These are phyloP conservation scores for Chondrilla cf. caribensis DNA, from an alignment of 37 sponge, comb jelly and placozoan species.

Conservation along the genomic window DNA sequence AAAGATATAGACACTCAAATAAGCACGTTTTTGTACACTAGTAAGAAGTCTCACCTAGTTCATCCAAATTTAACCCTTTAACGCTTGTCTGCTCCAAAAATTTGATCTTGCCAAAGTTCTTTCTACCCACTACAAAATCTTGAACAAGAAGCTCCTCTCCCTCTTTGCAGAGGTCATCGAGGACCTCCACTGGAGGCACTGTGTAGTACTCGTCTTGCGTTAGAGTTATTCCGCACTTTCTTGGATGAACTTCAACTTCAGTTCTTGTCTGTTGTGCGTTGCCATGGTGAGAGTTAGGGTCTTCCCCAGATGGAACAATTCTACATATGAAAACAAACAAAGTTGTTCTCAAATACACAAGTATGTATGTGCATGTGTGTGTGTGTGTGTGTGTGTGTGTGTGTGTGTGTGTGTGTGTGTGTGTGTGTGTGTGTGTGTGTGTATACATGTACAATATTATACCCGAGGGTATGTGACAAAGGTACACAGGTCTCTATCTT, in stretches of 20 bases:
- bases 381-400: no score
- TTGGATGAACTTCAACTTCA: neutral
- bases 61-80: slow-evolving; percentile 75
- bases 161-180: slow-evolving; percentile 20
- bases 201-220: slow-evolving; percentile 60
- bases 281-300: no score
- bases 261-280: no score
- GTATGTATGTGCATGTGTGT: neutral
- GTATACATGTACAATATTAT: no score
- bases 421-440: no score
- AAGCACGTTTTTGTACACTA: no score
- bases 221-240: slow-evolving; percentile 22
- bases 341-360: neutral
- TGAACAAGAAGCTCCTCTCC: slow-evolving; percentile 24
- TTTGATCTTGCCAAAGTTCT: slow-evolving; percentile 56
- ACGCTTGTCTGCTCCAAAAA: slow-evolving; percentile 75
- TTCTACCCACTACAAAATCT: slow-evolving; percentile 71
- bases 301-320: no score
- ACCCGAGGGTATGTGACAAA: no score
- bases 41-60: slow-evolving; percentile 69
- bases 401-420: no score
- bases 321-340: neutral
- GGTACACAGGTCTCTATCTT: no score
- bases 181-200: slow-evolving; percentile 56
- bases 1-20: no score